Base-by-base conservation (phyloP, 2,113 vertebrate genomes). In the Pterocles gutturalis region DNA sequence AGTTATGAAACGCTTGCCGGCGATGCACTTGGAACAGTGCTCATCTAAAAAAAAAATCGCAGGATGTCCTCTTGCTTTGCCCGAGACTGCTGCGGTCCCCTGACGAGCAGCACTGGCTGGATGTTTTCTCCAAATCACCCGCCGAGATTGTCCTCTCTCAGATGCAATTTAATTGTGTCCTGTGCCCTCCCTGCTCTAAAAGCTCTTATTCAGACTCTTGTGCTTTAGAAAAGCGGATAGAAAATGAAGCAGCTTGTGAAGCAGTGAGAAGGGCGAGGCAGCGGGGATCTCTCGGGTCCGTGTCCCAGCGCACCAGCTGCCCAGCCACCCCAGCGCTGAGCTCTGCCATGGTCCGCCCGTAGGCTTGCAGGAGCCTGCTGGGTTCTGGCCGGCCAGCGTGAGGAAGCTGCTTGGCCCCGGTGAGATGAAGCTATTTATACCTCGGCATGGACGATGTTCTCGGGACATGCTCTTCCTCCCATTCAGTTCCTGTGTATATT, bases 11-110 rank as follows among this genome's bases (percentile, higher is more conserved):
- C 25, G 28, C 86, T 83, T 46, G 3, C 65, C 0, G 1, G 65
- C 2, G 28, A 77, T 87, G 83, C 53, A 55, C 81, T 91, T 62
- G 92, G 83, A 95, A 83, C 22, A n/a, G 83, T 14, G 61, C 57
- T 89, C 48, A 75, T 64, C 65, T 81, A 15, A 82, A 83, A 82
- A 62, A 82, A 91, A 92, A 20, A 62, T 5, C 2, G n/a, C 93
- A 94, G 90, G 90, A 93, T 96, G 95, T 87, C 81, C 90, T 93
- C 22, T 49, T 28, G 36, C 79, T 79, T 20, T 20, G 55, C 43
- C 36, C 67, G 46, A 45, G 46, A 5, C 4, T 60, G 33, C n/a
- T 41, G 36, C 54, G 65, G 29, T 48, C 67, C 29, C 73, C 70
- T 65, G 89, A 49, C 71, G 96, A 89, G 81, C 81, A 94, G 61